Base-by-base conservation (phyloP, 2,113 vertebrate species). In the Lamprologus callipterus region DNA sequence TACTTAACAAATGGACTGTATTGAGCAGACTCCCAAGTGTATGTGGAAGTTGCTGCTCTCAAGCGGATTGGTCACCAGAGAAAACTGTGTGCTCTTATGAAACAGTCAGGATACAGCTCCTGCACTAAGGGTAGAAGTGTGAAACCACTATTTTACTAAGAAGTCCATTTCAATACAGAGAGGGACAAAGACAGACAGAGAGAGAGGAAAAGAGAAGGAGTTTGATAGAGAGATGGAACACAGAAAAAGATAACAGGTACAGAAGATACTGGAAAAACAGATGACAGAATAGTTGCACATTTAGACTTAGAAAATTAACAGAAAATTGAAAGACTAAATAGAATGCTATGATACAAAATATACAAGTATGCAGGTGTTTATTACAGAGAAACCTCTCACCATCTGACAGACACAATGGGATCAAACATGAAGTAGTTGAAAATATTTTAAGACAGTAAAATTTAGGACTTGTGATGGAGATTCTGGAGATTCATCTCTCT, bases 211-310 rank as follows among this genome's bases (percentile, higher is more conserved):
- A 37, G 42, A 65, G 80, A 42, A 11, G 21, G 55, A 58, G 40
- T 90, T 68, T 81, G 81, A 94, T 80, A 94, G 91, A 96, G 94
- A 95, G 94, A 97, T 95, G 95, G 96, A 96, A 95, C 97, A 96
- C 95, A 95, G 95, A 97, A 97, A 95, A 95, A 96, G 96, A 96
- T 96, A 95, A 97, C 40, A 97, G 95, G 96, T 95, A 96, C 93
- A 96, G 96, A 95, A 96, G 81, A 96, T 96, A 96, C n/a, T 86
- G 40, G 47, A 85, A 75, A 63, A 55, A 83, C 60, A 90, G 55
- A 85, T 81, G 35, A 82, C 53, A 75, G 85, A 82, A 84, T n/a
- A 51, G 45, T 40, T 51, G 80, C 55, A 91, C 82, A 88, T 80
- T 90, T 58, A 84, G 19, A 82, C 37, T 78, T 79, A 84, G 84